Evolutionary conservation across 1,140 invertebrate genomes (phyloP).

Genomic region (Magallana gigas): DNA sequence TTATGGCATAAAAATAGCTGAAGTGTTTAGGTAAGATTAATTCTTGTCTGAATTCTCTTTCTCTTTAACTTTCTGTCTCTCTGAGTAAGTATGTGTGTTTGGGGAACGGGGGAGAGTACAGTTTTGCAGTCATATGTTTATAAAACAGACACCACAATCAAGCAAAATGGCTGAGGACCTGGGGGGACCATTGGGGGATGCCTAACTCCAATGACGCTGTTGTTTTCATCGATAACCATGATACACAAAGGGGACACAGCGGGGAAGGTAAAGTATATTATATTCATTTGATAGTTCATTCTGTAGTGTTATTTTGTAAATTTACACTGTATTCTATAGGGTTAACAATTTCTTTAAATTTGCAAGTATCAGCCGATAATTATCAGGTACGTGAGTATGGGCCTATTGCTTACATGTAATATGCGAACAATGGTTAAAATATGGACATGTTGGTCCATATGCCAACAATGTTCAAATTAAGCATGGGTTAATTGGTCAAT

Average conservation of each 20-base stretch:
- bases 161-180: slow-evolving; percentile 72
- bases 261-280: slow-evolving; percentile 55
- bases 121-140: background rate
- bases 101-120: background rate
- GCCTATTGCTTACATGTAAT: too few relatives aligned
- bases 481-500: too few relatives aligned
- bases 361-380: too few relatives aligned
- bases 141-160: slow-evolving; percentile 60
- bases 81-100: background rate
- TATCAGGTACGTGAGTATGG: too few relatives aligned
- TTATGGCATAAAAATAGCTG: slow-evolving; percentile 80
- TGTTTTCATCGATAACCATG: slow-evolving; percentile 81
- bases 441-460: too few relatives aligned
- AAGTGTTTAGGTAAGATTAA: slow-evolving; percentile 63
- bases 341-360: too few relatives aligned
- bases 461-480: too few relatives aligned
- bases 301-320: too few relatives aligned
- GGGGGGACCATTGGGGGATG: slow-evolving; percentile 73
- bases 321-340: too few relatives aligned
- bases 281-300: background rate
- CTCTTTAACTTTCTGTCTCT: background rate
- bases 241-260: slow-evolving; percentile 79
- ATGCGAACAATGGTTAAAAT: too few relatives aligned
- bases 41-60: background rate
- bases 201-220: slow-evolving; percentile 75